Conservation (phyloP, 2,113 vertebrate species). For the Neodontobutis hainanensis region DNA sequence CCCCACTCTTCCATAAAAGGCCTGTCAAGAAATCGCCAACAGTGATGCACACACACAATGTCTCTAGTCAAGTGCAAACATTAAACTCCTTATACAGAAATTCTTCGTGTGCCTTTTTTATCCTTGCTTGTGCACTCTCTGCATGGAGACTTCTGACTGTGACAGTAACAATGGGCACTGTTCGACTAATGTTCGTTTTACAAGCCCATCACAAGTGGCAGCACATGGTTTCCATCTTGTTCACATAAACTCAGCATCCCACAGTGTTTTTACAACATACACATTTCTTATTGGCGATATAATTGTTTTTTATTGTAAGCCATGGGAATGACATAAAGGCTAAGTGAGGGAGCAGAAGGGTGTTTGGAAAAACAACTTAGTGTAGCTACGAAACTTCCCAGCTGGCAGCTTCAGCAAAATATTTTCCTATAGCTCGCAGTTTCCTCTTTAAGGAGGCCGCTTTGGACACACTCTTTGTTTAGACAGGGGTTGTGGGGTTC, state of each 20-base stretch:
- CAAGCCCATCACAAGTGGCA: not conserved
- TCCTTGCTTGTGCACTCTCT: not conserved
- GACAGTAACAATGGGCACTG: not conserved
- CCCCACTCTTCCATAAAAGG: constrained; percentile 8
- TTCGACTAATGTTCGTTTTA: not conserved
- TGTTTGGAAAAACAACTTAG: not conserved
- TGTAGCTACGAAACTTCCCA: constrained; percentile 32
- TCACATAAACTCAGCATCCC: not conserved
- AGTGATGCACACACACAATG: constrained; percentile 34
- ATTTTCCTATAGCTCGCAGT: constrained; percentile 65
- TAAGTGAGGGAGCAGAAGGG: constrained; percentile 5
- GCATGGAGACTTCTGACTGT: not conserved
- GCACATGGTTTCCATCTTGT: constrained; percentile 55
- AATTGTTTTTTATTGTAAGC: not conserved
- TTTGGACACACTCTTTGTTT: constrained; percentile 43
- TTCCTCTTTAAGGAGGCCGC: constrained; percentile 49
- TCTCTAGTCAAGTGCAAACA: constrained; percentile 19
- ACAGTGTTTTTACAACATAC: constrained; percentile 4
- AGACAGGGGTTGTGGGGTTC: constrained; percentile 17
- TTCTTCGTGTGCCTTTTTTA: not conserved
- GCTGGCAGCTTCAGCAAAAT: constrained; percentile 50
- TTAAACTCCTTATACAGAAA: constrained; percentile 7
- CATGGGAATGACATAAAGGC: not conserved
- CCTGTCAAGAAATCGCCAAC: constrained; percentile 34
- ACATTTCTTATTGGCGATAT: not conserved